Evolutionary conservation across 2,113 vertebrate genomes (phyloP).

Genomic region (Gorsachius goisagi): DNA sequence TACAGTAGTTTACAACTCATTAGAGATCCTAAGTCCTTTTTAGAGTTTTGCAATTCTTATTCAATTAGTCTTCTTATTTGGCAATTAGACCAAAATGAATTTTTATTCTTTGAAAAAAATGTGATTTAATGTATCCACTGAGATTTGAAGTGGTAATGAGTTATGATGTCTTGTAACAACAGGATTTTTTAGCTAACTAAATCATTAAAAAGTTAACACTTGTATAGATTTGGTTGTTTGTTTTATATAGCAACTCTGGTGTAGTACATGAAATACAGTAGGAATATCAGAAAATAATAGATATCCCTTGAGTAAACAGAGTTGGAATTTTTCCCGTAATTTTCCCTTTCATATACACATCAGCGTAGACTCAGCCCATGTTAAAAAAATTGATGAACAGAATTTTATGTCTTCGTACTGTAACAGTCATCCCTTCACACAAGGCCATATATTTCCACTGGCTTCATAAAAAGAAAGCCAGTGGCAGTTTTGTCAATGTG

Average conservation of each 20-base stretch:
- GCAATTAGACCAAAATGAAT: neutral
- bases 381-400: neutral
- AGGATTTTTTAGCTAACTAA: neutral
- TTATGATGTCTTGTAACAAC: neutral
- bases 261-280: neutral
- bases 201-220: neutral
- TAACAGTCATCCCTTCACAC: neutral
- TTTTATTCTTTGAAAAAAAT: neutral
- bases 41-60: neutral
- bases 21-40: neutral
- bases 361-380: neutral
- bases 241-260: neutral
- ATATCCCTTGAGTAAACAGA: neutral
- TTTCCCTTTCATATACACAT: neutral
- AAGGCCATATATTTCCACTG: neutral
- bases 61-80: neutral
- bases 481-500: neutral
- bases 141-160: neutral
- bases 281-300: neutral
- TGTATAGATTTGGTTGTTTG: neutral
- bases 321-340: neutral
- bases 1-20: neutral
- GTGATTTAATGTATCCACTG: neutral
- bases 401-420: accelerated
- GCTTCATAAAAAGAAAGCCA: neutral